Percentiles rank a stretch among this genome's conserved stretches.
Evolutionary conservation across 2,797 vertebrate genomes (phyloP).

Genomic region (Poeciliopsis paucimaculata): DNA sequence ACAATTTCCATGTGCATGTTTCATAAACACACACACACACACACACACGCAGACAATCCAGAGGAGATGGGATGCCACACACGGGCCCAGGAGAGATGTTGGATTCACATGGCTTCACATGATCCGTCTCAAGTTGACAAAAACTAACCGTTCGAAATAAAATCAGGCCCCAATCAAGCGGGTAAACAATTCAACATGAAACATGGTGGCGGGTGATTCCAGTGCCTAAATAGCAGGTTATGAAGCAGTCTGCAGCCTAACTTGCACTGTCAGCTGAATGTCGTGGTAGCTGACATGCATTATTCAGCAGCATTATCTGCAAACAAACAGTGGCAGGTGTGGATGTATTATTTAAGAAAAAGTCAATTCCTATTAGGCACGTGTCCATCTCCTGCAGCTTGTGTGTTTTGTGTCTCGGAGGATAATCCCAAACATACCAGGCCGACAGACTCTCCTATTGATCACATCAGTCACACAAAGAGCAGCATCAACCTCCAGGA

Average conservation of each 20-base stretch:
- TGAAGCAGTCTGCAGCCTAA: constrained; percentile 7
- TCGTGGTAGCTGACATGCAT: constrained; percentile 47
- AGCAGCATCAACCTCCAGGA: constrained; percentile 18
- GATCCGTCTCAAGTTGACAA: constrained; percentile 8
- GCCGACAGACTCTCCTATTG: constrained; percentile 46
- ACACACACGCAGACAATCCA: constrained; percentile 12
- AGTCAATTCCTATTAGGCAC: constrained; percentile 74
- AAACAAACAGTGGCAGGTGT: constrained; percentile 78
- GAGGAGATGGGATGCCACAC: constrained; percentile 4
- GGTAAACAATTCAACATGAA: not conserved
- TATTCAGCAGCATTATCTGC: constrained; percentile 69
- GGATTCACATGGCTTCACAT: constrained; percentile 15
- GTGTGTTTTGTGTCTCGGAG: constrained; percentile 14
- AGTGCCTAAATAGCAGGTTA: constrained; percentile 13
- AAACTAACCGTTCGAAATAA: not conserved
- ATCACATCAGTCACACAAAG: constrained; percentile 43
- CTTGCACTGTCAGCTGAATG: constrained; percentile 21
- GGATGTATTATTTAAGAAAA: constrained; percentile 79
- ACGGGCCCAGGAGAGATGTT: constrained; percentile 3
- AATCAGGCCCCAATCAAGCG: not conserved
- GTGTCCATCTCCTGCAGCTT: constrained; percentile 51
- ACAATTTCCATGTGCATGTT: constrained; percentile 16
- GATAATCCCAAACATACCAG: constrained; percentile 44
- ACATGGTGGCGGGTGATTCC: too few relatives aligned
- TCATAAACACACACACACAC: constrained; percentile 10